Percentiles rank a stretch among this genome's conserved stretches.
phyloP scores from a whole-genome alignment of 2,113 vertebrate species.

The Lepisosteus osseus region DNA sequence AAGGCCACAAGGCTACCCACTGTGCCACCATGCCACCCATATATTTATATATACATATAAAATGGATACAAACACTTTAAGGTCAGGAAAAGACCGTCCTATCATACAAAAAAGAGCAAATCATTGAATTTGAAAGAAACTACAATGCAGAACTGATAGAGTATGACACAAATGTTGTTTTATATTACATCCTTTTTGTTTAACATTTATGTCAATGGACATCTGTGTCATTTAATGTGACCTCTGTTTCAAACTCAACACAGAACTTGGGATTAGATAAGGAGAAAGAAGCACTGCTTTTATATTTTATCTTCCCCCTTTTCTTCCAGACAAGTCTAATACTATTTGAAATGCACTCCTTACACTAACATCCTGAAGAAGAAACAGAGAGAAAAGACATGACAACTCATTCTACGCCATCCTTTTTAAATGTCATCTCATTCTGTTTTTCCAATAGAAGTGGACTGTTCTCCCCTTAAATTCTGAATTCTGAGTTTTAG shows the following conservation, averaged over 20 bases:
- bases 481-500: too few species aligned
- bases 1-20: too few species aligned
- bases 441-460: too few species aligned
- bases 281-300: background rate
- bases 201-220: slow-evolving; percentile 2
- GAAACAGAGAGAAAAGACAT: too few species aligned
- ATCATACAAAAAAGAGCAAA: background rate
- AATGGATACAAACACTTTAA: too few species aligned
- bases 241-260: background rate
- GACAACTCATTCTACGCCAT: too few species aligned
- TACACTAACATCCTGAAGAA: too few species aligned
- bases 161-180: slow-evolving; percentile 1
- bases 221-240: background rate
- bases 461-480: too few species aligned
- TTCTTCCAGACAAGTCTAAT: background rate
- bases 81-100: background rate
- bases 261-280: background rate
- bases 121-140: background rate
- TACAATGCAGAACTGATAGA: background rate
- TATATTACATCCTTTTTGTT: background rate
- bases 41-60: too few species aligned
- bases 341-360: too few species aligned
- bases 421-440: too few species aligned
- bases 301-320: background rate
- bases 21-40: too few species aligned